Evolutionary conservation across 2,888 invertebrate species (phyloP), one percentile per base, ranked within the genome.

Genomic region (Drosophila anceps): DNA sequence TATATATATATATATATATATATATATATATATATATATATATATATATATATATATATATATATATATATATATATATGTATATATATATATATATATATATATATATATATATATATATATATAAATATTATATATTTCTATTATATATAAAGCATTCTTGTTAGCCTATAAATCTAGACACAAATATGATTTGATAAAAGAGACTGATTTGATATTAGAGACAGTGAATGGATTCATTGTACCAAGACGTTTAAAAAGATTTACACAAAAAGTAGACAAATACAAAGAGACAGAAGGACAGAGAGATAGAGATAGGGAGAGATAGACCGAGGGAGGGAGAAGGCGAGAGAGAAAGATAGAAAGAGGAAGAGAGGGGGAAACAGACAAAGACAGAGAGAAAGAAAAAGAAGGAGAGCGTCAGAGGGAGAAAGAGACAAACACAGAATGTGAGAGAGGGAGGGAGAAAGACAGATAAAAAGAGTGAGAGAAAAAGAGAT

Each of bases 91-190:
- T 35, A 39, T 39, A 2, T 39, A 39, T 10, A 50, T 15, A 18
- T 18, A 31, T 31, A 50, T 31, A 27, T 44, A 6, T 20, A 44
- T 24, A 44, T 24, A 24, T 7, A 39, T 39, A n/a, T 39, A 39
- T 35, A 39, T 39, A 2, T 39, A 39, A n/a, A 37, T 37, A 37
- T 37, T 37, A 37, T 37, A 37, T 37, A 37, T 37, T n/a, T 35
- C 13, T 18, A 43, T 43, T 43, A 43, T 10, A 43, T 43, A 43
- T 41, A 18, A 59, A 59, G 43, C 62, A 73, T 73, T 73, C 61
- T 10, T 43, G 12, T 43, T 20, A 43, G 20, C 13, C 50, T 50
- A 46, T 29, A 9, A 48, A 27, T 48, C 50, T 57, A 68, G 43
- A 51, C 37, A 70, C 60, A 46, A 33, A 55, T 24, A 46, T 24